phyloP scores from a whole-genome alignment of 2,113 vertebrate genomes.

The Clarias gariepinus region DNA sequence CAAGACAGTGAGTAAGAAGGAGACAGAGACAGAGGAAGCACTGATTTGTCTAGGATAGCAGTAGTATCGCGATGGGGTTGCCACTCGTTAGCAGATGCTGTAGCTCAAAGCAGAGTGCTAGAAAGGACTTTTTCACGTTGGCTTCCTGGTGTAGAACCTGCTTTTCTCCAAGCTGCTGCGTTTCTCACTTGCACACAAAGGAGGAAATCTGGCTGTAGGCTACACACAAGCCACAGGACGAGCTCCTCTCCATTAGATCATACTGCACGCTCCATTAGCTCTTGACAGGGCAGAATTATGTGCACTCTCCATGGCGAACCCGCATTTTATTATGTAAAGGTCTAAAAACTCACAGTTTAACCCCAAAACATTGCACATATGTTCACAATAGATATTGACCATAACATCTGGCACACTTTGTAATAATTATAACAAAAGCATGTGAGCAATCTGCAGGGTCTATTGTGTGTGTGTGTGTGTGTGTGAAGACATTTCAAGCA shows the following conservation, averaged over 20 bases:
- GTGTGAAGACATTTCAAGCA: conserved; percentile 21
- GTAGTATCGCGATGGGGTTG: conserved; percentile 26
- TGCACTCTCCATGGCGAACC: not conserved
- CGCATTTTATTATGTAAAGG: conserved; percentile 18
- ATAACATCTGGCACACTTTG: not conserved
- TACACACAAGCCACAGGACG: not conserved
- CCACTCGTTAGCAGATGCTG: conserved; percentile 35
- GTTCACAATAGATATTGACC: not conserved
- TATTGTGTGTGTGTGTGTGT: not conserved
- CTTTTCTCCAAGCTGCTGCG: not conserved
- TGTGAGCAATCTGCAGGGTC: not conserved
- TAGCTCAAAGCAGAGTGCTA: conserved; percentile 11
- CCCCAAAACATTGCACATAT: not conserved
- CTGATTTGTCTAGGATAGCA: conserved; percentile 27
- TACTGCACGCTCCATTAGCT: conserved; percentile 37
- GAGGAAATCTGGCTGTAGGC: conserved; percentile 15
- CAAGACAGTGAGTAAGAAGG: conserved; percentile 33
- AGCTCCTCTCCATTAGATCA: conserved; percentile 42
- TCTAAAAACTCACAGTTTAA: conserved; percentile 20
- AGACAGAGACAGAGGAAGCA: conserved; percentile 28
- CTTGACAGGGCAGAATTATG: conserved; percentile 38
- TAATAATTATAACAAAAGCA: not conserved
- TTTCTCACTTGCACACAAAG: not conserved
- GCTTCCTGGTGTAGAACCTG: conserved; percentile 6
- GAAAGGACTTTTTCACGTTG: conserved; percentile 12